Evolutionary conservation across 2,888 invertebrate species (phyloP).

Genomic region (Xiphydria camelus): DNA sequence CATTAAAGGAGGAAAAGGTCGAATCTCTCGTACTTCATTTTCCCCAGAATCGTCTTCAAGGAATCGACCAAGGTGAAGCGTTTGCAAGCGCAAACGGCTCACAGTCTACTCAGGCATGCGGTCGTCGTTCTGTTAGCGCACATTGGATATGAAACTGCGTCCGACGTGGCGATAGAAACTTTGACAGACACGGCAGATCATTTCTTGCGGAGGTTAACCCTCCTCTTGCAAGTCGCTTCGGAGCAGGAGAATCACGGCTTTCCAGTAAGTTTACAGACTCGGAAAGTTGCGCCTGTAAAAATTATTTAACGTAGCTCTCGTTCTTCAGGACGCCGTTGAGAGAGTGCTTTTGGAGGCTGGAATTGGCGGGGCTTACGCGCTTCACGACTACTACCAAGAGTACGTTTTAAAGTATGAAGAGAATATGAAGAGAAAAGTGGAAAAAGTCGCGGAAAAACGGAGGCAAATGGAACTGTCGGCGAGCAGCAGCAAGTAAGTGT

Average conservation of each 20-base stretch:
- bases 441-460: constrained; percentile 45
- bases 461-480: constrained; percentile 42
- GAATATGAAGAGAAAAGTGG: constrained; percentile 43
- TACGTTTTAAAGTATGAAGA: constrained; percentile 46
- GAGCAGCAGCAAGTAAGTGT: constrained; percentile 38
- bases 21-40: too few species aligned
- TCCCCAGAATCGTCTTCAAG: constrained; percentile 28
- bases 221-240: constrained; percentile 60
- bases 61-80: constrained; percentile 31
- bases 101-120: constrained; percentile 56
- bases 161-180: constrained; percentile 59
- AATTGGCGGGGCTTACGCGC: constrained; percentile 62
- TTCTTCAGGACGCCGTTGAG: constrained; percentile 63
- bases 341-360: constrained; percentile 66
- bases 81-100: constrained; percentile 42
- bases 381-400: constrained; percentile 65
- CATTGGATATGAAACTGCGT: constrained; percentile 61
- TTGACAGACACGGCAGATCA: constrained; percentile 59
- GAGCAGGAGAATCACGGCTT: constrained; percentile 62
- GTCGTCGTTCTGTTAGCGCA: constrained; percentile 61
- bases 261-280: constrained; percentile 54
- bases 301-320: constrained; percentile 5
- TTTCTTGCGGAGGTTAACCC: constrained; percentile 59
- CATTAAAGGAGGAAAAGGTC: too few species aligned
- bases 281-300: neutral